phyloP scores from a whole-genome alignment of 53 echinoderm and acorn worm species.

The Holothuria scabra region DNA sequence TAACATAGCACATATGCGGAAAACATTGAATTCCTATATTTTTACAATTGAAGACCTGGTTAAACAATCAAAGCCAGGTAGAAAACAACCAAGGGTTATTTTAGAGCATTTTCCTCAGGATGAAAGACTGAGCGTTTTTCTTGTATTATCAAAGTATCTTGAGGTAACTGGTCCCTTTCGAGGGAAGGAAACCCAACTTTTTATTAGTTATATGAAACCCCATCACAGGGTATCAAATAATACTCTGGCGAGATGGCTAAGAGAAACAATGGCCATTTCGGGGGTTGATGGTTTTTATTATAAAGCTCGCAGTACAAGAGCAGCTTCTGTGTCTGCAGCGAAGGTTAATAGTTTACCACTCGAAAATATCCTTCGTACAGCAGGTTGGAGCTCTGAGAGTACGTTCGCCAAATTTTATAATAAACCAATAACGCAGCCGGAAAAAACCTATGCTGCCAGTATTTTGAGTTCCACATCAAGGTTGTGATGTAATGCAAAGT shows the following conservation, averaged over 20 bases:
- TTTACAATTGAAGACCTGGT: not conserved
- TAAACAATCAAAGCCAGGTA: constrained; percentile 20
- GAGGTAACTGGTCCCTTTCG: not conserved
- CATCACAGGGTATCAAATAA: constrained; percentile 3
- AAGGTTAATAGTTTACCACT: too few species aligned
- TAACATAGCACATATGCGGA: not conserved
- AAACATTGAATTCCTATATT: not conserved
- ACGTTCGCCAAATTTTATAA: too few species aligned
- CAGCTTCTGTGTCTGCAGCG: constrained; percentile 9
- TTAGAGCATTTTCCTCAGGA: constrained; percentile 28
- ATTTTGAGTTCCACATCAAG: too few species aligned
- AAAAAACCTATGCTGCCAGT: not conserved
- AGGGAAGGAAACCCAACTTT: not conserved
- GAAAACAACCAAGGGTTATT: too few species aligned
- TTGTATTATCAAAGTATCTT: constrained; percentile 7
- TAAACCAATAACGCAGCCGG: too few species aligned
- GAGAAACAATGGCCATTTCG: not conserved
- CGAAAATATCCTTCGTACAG: too few species aligned
- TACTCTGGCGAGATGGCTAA: constrained; percentile 4
- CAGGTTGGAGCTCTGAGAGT: too few species aligned
- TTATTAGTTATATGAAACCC: constrained; percentile 37
- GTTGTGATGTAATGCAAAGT: too few species aligned
- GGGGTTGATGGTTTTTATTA: not conserved
- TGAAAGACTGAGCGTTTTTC: too few species aligned
- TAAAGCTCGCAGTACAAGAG: not conserved